Evolutionary conservation across 2,797 vertebrate species (phyloP).

Genomic region (Graptemys geographica): DNA sequence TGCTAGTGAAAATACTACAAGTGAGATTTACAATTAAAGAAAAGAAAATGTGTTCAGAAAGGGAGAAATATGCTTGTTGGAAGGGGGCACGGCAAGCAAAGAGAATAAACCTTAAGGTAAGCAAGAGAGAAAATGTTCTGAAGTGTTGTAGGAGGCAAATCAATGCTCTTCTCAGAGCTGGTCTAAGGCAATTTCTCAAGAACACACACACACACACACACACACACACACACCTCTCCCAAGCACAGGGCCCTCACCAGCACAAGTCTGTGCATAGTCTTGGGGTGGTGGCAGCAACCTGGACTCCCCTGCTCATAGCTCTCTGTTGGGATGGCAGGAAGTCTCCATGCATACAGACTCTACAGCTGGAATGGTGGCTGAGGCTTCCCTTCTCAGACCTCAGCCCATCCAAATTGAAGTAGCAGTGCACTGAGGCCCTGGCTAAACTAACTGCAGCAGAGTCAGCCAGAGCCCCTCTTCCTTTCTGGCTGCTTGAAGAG

Average conservation of each 20-base stretch:
- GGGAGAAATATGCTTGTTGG: slow-evolving; percentile 44
- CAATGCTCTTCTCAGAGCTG: slow-evolving; percentile 61
- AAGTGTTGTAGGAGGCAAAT: slow-evolving; percentile 57
- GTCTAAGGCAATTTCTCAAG: slow-evolving; percentile 40
- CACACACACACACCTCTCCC: neutral
- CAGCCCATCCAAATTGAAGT: neutral
- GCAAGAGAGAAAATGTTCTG: slow-evolving; percentile 45
- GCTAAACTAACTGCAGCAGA: neutral
- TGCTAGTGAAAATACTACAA: slow-evolving; percentile 13
- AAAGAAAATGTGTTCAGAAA: slow-evolving; percentile 20
- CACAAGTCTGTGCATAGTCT: neutral
- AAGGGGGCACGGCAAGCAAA: slow-evolving; percentile 53
- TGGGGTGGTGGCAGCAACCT: neutral
- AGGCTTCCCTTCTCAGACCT: neutral
- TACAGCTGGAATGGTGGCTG: neutral
- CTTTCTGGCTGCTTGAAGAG: neutral
- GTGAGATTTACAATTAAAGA: slow-evolving; percentile 17
- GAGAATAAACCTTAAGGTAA: slow-evolving; percentile 27
- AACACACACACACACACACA: fast-evolving
- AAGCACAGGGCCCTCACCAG: neutral
- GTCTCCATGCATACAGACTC: neutral
- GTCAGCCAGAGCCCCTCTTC: neutral
- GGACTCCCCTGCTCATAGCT: neutral
- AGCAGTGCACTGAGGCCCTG: neutral
- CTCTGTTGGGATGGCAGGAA: neutral